Evolutionary conservation across 1,140 invertebrate species (phyloP).

Genomic region (Ylistrum balloti): DNA sequence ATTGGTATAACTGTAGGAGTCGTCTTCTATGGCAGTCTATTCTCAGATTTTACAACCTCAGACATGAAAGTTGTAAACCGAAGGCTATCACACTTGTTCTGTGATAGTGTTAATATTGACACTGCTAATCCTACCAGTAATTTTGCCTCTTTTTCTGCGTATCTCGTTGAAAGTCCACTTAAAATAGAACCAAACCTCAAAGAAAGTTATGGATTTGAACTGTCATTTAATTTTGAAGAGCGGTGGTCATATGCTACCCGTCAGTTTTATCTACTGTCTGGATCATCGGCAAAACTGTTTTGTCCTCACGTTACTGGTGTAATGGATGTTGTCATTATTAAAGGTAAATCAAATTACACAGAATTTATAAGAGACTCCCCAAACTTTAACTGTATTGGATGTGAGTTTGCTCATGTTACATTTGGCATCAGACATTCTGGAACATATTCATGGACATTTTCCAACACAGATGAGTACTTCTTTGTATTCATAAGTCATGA

Average conservation of each 20-base stretch:
- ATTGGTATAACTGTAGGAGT: not conserved
- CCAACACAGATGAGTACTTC: not conserved
- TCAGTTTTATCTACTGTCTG: not conserved
- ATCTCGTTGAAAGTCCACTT: not conserved
- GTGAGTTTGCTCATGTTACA: not conserved
- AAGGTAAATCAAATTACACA: not conserved
- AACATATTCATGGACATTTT: not conserved
- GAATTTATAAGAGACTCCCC: not conserved
- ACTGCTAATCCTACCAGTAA: not conserved
- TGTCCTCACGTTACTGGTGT: not conserved
- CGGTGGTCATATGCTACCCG: not conserved
- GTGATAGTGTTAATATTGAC: not conserved
- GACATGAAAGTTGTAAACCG: not conserved
- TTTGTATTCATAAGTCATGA: not conserved
- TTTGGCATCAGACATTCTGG: not conserved
- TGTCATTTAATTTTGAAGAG: not conserved
- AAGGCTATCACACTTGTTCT: not conserved
- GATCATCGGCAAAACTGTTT: constrained; percentile 1
- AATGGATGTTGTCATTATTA: not conserved
- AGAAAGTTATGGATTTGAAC: not conserved
- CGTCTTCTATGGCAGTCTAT: not conserved
- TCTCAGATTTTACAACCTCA: not conserved
- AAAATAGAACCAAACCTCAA: not conserved
- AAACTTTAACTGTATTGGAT: not conserved
- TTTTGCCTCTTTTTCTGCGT: constrained; percentile 17